Evolutionary conservation across 2,113 vertebrate genomes (phyloP).

Genomic region (Aleadryas rufinucha): DNA sequence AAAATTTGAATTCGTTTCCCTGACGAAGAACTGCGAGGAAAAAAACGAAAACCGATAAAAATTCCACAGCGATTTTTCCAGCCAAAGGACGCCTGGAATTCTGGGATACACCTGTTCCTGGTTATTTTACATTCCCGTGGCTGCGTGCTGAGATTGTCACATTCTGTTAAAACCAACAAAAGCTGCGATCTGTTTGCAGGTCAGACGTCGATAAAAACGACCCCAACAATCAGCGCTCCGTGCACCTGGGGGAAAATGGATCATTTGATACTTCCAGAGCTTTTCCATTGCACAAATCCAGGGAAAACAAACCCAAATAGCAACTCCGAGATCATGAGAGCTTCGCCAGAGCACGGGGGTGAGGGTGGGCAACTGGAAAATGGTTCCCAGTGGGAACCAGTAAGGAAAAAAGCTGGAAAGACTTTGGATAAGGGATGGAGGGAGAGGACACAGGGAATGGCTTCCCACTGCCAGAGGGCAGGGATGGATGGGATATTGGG

Average conservation of each 20-base stretch:
- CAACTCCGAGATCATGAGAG: neutral
- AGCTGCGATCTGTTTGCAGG: neutral
- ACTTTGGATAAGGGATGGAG: neutral
- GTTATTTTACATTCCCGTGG: neutral
- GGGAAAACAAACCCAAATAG: neutral
- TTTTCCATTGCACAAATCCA: neutral
- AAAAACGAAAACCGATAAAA: neutral
- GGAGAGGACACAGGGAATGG: neutral
- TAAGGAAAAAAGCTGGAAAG: neutral
- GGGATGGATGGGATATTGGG: neutral
- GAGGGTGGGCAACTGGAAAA: rapidly evolving
- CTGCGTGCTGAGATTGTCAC: neutral
- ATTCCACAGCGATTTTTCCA: neutral
- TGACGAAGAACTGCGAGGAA: neutral
- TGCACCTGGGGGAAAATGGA: neutral
- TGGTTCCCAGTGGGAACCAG: neutral
- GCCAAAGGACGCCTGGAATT: neutral
- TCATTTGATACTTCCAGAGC: neutral
- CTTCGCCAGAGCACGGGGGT: rapidly evolving
- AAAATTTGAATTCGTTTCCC: neutral
- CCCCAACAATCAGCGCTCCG: neutral
- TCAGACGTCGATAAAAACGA: slow-evolving; percentile 21
- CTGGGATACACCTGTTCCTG: neutral
- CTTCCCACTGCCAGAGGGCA: neutral
- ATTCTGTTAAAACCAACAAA: neutral